A percentile compares a stretch with the other conserved stretches of the same genome.
phyloP scores from a whole-genome alignment of 2,797 vertebrate species.

The Gephyroberyx darwinii region DNA sequence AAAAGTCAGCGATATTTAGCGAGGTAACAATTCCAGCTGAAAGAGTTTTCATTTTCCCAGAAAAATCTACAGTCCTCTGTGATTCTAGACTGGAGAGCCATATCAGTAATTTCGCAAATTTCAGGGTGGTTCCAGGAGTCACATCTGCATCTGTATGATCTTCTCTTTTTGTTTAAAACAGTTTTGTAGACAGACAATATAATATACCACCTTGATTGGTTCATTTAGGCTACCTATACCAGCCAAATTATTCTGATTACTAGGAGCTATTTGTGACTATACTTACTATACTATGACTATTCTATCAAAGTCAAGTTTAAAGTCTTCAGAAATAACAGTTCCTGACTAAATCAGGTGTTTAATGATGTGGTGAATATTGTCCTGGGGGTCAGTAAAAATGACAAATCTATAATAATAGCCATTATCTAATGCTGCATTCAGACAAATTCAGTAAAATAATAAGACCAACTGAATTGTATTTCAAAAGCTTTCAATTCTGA shows the following conservation, averaged over 20 bases:
- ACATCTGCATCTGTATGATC: background rate
- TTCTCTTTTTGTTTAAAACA: background rate
- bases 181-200: too few relatives aligned
- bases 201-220: too few relatives aligned
- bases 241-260: too few relatives aligned
- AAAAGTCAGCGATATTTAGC: constrained; percentile 6
- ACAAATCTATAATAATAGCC: background rate
- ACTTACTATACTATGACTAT: too few relatives aligned
- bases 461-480: background rate
- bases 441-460: background rate
- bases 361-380: background rate
- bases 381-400: background rate
- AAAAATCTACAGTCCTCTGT: constrained; percentile 1
- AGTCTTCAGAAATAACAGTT: too few relatives aligned
- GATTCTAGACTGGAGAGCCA: background rate
- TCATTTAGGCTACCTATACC: too few relatives aligned
- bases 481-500: background rate
- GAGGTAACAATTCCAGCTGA: constrained; percentile 16
- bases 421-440: constrained; percentile 2
- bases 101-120: background rate
- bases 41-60: constrained; percentile 16
- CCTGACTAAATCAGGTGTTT: background rate
- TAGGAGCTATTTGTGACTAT: too few relatives aligned
- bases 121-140: background rate
- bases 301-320: too few relatives aligned